Conservation (phyloP, 2,113 vertebrate species). For the Bagarius yarrelli region DNA sequence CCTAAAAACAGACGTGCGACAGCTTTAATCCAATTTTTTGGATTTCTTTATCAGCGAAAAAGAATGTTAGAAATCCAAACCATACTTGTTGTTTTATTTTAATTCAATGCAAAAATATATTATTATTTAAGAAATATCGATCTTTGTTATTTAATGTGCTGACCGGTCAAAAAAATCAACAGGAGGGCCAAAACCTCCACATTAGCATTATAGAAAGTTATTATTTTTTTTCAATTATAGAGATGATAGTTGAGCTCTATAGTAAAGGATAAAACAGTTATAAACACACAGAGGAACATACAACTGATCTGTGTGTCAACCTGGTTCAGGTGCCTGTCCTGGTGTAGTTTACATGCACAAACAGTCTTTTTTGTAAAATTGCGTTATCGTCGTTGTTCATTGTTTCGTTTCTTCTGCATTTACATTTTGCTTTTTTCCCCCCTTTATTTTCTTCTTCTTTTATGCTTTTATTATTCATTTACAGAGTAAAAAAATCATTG, state of each 20-base stretch:
- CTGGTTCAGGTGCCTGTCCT: neutral
- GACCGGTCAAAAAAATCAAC: neutral
- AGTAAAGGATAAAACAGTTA: neutral
- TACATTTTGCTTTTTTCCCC: no score
- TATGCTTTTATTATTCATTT: no score
- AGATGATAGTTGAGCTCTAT: neutral
- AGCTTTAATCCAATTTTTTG: neutral
- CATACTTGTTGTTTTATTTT: neutral
- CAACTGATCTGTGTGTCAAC: neutral
- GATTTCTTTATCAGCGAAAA: neutral
- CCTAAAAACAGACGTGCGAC: slow-evolving; percentile 55
- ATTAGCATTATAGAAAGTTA: neutral
- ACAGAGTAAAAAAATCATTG: no score
- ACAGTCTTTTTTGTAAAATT: no score
- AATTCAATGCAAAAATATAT: no score
- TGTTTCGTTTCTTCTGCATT: no score
- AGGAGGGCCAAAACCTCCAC: neutral
- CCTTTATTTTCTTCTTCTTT: no score
- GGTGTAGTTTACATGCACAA: neutral
- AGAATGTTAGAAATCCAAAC: neutral
- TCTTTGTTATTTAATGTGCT: neutral
- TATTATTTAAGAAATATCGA: neutral
- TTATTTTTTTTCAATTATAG: no score
- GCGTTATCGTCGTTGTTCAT: no score
- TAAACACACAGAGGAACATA: neutral